Conservation (phyloP, 2,888 invertebrate genomes). For the Ennomos fuscantarius region DNA sequence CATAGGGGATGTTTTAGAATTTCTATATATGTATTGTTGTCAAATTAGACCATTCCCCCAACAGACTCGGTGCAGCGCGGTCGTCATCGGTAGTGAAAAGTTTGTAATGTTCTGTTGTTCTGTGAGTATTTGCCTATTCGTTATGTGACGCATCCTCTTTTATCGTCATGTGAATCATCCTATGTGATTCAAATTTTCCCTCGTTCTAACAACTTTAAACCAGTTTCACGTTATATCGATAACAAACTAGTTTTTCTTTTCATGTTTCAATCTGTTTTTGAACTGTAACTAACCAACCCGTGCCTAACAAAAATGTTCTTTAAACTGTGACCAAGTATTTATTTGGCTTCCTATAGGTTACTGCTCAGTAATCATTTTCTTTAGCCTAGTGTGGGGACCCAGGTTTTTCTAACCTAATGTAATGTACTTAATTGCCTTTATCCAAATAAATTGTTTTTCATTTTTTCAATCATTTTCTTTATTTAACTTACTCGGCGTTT, state of each 20-base stretch:
- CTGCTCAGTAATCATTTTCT: too few relatives aligned
- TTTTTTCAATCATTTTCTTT: too few relatives aligned
- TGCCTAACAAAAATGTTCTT: too few relatives aligned
- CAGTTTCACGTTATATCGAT: conserved; percentile 1
- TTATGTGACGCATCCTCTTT: conserved; percentile 11
- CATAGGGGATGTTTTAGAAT: conserved; percentile 7
- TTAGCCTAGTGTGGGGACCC: too few relatives aligned
- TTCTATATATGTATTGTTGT: neutral
- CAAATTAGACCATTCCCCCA: conserved; percentile 12
- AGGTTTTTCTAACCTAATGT: too few relatives aligned
- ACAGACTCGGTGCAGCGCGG: conserved; percentile 13
- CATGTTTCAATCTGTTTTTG: neutral
- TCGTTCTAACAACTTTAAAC: conserved; percentile 1
- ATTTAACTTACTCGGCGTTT: too few relatives aligned
- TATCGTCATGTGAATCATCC: conserved; percentile 22
- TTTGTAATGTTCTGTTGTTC: conserved; percentile 16
- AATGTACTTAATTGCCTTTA: too few relatives aligned
- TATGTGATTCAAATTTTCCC: conserved; percentile 23
- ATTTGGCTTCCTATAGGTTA: too few relatives aligned
- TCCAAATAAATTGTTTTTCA: too few relatives aligned
- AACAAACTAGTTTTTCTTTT: neutral
- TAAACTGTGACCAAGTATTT: too few relatives aligned
- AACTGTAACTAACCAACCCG: too few relatives aligned
- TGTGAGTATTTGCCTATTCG: conserved; percentile 24
- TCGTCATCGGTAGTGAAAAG: conserved; percentile 9